Conservation (phyloP, 2,888 invertebrate genomes). For the Apomyelois bistriatella region DNA sequence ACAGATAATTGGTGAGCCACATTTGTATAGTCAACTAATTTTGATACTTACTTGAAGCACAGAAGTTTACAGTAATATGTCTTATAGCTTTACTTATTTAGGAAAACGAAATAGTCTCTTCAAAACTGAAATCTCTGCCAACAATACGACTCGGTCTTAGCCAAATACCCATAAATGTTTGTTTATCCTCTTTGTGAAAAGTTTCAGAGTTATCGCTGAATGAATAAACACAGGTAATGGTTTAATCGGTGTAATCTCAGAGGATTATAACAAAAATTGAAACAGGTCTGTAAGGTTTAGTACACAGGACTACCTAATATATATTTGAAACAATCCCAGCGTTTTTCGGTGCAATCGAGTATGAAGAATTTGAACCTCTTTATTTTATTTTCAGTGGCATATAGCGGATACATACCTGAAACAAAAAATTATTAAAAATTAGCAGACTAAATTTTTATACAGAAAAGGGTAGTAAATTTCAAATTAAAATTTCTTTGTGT, state of each 20-base stretch:
- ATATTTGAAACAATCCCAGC: too few relatives aligned
- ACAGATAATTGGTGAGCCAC: too few relatives aligned
- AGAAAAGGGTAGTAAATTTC: too few relatives aligned
- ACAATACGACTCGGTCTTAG: not conserved
- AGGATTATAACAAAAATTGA: not conserved
- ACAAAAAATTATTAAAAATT: not conserved
- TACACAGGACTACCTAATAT: too few relatives aligned
- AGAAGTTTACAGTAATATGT: too few relatives aligned
- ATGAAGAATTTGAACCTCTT: not conserved
- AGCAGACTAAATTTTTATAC: not conserved
- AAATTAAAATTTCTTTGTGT: too few relatives aligned
- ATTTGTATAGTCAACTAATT: too few relatives aligned
- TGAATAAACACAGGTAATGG: constrained; percentile 8
- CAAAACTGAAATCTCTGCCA: not conserved
- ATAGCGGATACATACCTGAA: not conserved
- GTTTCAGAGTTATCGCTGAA: constrained; percentile 3
- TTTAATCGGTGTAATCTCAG: not conserved
- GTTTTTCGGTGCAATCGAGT: too few relatives aligned
- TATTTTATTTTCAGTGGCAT: too few relatives aligned
- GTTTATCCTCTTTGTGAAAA: not conserved
- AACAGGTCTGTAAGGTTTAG: not conserved
- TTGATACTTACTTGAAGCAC: too few relatives aligned
- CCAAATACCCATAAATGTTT: constrained; percentile 5
- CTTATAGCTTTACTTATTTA: too few relatives aligned
- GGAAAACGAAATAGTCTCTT: too few relatives aligned